Conservation (phyloP, 2,888 invertebrate genomes). For the Drosophila demipolita region DNA sequence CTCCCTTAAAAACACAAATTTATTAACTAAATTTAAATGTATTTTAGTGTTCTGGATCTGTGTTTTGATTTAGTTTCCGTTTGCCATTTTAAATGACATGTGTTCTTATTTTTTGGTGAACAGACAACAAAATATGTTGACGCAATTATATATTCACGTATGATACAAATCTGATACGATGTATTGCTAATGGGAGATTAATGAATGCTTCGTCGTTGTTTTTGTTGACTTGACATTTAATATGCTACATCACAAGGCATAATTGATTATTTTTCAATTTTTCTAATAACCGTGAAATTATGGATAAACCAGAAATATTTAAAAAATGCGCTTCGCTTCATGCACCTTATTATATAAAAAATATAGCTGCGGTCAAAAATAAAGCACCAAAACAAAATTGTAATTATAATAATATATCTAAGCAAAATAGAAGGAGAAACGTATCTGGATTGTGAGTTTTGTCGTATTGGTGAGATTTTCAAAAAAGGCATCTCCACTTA, state of each 20-base stretch:
- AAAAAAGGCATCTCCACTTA: background rate
- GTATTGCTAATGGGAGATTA: constrained; percentile 58
- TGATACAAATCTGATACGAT: constrained; percentile 16
- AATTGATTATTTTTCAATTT: constrained; percentile 73
- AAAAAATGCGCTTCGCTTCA: constrained; percentile 20
- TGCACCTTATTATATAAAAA: background rate
- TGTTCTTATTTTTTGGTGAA: constrained; percentile 21
- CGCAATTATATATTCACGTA: constrained; percentile 46
- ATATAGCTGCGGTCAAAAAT: background rate
- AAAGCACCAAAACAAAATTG: background rate
- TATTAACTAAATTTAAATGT: constrained; percentile 21
- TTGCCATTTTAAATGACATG: constrained; percentile 47
- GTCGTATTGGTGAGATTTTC: background rate
- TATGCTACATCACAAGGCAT: constrained; percentile 56
- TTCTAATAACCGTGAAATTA: constrained; percentile 73
- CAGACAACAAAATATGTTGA: constrained; percentile 46
- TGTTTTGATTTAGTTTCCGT: constrained; percentile 10
- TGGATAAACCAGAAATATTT: constrained; percentile 42
- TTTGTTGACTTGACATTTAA: constrained; percentile 55
- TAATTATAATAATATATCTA: background rate
- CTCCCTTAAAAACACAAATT: constrained; percentile 48
- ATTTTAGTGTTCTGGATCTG: background rate
- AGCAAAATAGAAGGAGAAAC: background rate
- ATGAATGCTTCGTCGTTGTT: constrained; percentile 31
- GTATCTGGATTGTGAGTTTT: background rate